Conservation (phyloP, 2,797 vertebrate genomes). For the Urocyon cinereoargenteus region DNA sequence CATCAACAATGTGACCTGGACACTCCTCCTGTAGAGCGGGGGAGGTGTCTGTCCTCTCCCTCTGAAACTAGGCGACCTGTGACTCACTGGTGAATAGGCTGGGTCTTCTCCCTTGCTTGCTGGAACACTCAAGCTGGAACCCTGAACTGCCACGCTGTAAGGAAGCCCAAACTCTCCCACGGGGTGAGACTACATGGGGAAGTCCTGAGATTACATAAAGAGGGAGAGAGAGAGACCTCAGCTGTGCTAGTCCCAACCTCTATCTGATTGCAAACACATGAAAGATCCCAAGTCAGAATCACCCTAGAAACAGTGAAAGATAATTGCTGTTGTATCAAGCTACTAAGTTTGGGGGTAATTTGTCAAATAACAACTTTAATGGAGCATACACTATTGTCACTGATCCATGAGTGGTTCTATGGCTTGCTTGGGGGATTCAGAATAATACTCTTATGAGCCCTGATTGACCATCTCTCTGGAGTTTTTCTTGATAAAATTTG, state of each 20-base stretch:
- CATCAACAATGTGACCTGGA: background rate
- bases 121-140: background rate
- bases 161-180: background rate
- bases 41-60: background rate
- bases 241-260: background rate
- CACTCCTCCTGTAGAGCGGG: background rate
- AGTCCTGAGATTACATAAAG: background rate
- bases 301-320: background rate
- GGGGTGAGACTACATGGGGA: background rate
- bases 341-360: slow-evolving; percentile 41
- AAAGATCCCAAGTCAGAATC: background rate
- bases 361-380: slow-evolving; percentile 35
- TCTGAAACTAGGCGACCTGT: background rate
- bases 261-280: background rate
- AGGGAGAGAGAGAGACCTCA: background rate
- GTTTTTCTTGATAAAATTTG: slow-evolving; percentile 21
- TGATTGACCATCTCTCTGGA: background rate
- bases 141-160: background rate
- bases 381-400: background rate
- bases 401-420: background rate
- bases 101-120: background rate
- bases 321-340: background rate
- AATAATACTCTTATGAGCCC: slow-evolving; percentile 23
- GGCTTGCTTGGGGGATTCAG: background rate
- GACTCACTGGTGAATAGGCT: background rate